Percentiles rank a stretch among this genome's conserved stretches.
phyloP scores from a whole-genome alignment of 2,888 invertebrate genomes.

The Drosophila demipolita region DNA sequence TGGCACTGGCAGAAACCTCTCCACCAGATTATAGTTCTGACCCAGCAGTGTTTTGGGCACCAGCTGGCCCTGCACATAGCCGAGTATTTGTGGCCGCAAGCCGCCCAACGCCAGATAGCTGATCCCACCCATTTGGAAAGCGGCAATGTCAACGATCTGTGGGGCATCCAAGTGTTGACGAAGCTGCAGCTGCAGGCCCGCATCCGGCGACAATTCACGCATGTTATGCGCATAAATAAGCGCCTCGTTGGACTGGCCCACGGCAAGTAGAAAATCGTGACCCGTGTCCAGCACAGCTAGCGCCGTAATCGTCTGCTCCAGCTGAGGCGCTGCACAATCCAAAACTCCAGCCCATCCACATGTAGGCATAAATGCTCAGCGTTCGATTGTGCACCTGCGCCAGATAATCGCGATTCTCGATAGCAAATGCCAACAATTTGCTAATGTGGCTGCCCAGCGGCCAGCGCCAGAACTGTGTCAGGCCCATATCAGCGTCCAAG shows the following conservation, averaged over 20 bases:
- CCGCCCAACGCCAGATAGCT: conserved; percentile 84
- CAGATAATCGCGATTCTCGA: conserved; percentile 70
- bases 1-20: conserved; percentile 82
- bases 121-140: conserved; percentile 84
- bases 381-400: conserved; percentile 65
- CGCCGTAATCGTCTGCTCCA: conserved; percentile 65
- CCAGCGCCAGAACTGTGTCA: conserved; percentile 78
- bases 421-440: conserved; percentile 68
- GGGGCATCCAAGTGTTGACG: conserved; percentile 65
- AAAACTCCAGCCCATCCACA: conserved; percentile 74
- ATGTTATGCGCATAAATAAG: conserved; percentile 78
- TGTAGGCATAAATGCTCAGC: conserved; percentile 81
- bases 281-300: too few species aligned
- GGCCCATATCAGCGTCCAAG: conserved; percentile 39
- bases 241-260: conserved; percentile 79
- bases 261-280: conserved; percentile 81
- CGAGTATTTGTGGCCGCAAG: conserved; percentile 80
- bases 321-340: conserved; percentile 82
- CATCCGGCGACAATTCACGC: conserved; percentile 34
- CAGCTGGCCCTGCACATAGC: conserved; percentile 81
- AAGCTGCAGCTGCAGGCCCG: conserved; percentile 66
- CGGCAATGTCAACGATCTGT: conserved; percentile 73
- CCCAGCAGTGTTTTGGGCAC: conserved; percentile 82
- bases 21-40: conserved; percentile 83
- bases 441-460: conserved; percentile 63